Conservation (phyloP, 2,113 vertebrate species). For the Eubucco bourcierii region DNA sequence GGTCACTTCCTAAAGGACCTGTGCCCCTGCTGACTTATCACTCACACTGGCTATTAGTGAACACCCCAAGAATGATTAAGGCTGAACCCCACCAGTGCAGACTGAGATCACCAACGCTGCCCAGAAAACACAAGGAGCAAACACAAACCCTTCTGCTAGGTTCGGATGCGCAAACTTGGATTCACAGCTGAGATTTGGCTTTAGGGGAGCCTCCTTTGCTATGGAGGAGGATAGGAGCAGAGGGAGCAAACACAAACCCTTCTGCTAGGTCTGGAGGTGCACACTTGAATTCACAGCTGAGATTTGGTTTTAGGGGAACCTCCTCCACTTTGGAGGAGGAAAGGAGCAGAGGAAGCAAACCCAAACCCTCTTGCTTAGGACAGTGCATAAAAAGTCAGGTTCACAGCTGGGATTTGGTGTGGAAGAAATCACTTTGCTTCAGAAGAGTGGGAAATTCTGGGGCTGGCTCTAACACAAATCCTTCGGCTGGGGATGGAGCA, state of each 20-base stretch:
- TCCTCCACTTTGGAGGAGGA: background rate
- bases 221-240: background rate
- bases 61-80: rapidly evolving
- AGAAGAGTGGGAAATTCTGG: background rate
- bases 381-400: background rate
- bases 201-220: background rate
- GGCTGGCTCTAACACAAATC: background rate
- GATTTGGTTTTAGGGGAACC: background rate
- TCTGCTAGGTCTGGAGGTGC: background rate
- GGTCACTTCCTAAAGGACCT: background rate
- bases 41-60: rapidly evolving
- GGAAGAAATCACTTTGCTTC: background rate
- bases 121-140: background rate
- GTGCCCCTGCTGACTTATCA: rapidly evolving
- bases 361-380: background rate
- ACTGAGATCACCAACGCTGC: rapidly evolving
- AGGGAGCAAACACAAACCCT: too few species aligned
- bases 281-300: background rate
- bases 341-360: background rate
- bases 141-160: too few species aligned
- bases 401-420: too few species aligned
- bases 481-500: background rate
- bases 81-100: background rate
- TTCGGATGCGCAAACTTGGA: background rate
- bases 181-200: background rate